Evolutionary conservation across 2,888 invertebrate genomes (phyloP), one percentile per base, ranked within the genome.

Genomic region (Ctena decussata): DNA sequence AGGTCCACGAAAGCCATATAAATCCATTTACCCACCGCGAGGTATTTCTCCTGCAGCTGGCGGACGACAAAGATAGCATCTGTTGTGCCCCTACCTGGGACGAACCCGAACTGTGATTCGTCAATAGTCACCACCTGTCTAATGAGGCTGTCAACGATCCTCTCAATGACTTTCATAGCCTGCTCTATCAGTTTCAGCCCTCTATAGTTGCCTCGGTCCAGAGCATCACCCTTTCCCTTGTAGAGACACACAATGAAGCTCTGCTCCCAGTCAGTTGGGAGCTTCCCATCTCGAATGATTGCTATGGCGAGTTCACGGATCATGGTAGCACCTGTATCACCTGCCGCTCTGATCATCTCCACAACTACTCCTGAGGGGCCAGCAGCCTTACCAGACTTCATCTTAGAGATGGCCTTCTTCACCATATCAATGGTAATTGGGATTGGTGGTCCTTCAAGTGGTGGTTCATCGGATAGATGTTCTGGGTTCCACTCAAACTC

Each of bases 41-140:
- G 39, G 73, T 80, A 60, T 37, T 79, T 79, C 57, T 72, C 57
- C 39, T 53, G 72, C 41, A 79, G 49, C 70, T 80, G 75, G 41
- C 49, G 32, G 30, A 75, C n/a, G 49, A 74, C 74, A 69, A 81
- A 81, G 39, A 82, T 77, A n/a, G 81, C 76, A 41, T 81, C 69
- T 46, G 53, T 75, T 8, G 60, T 80, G 39, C 69, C 80, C 30
- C 49, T 35, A 8, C 80, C 74, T 37, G 76, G 80, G 35, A 81
- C 35, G 53, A 81, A 76, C 18, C 46, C 46, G 21, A 46, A 46
- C 46, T 46, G 46, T 15, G 46, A 46, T 3, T 46, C 46, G 46
- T 70, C 71, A 18, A 76, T 81, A 37, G 75, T 27, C 39, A 76
- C 75, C 49, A 39, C 32, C 27, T 27, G 1, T 18, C 81, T 11